Evolutionary conservation across 2,888 invertebrate species (phyloP).

Genomic region (Athalia circularis): DNA sequence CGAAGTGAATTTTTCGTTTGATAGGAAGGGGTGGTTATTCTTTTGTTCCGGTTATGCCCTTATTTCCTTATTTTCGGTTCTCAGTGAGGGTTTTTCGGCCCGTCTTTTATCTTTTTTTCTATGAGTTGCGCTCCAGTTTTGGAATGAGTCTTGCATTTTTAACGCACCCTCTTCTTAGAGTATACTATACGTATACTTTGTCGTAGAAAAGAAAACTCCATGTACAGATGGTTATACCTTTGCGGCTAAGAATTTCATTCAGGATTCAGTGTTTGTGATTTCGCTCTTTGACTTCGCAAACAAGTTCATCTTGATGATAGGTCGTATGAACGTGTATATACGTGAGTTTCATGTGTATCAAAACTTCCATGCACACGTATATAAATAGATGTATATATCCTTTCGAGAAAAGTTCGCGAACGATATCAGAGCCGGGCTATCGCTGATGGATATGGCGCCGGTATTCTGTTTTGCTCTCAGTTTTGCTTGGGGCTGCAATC

Average conservation of each 20-base stretch:
- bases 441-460: conserved; percentile 41
- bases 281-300: conserved; percentile 19
- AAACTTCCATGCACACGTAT: neutral
- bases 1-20: conserved; percentile 11
- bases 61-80: conserved; percentile 47
- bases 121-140: conserved; percentile 33
- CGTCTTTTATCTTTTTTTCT: conserved; percentile 2
- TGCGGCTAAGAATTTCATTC: conserved; percentile 29
- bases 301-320: conserved; percentile 35
- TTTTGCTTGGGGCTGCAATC: conserved; percentile 36
- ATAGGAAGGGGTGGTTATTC: conserved; percentile 2
- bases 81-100: conserved; percentile 28
- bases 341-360: conserved; percentile 2
- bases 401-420: conserved; percentile 17
- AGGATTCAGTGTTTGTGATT: conserved; percentile 29
- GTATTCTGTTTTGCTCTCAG: conserved; percentile 43
- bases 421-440: conserved; percentile 16
- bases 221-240: conserved; percentile 1
- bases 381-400: conserved; percentile 1
- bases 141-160: conserved; percentile 36
- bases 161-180: conserved; percentile 23
- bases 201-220: neutral
- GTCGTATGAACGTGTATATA: neutral
- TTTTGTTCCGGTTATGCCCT: conserved; percentile 32
- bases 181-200: neutral